Base-by-base conservation (phyloP, 1,140 invertebrate species). In the Caenorhabditis briggsae region DNA sequence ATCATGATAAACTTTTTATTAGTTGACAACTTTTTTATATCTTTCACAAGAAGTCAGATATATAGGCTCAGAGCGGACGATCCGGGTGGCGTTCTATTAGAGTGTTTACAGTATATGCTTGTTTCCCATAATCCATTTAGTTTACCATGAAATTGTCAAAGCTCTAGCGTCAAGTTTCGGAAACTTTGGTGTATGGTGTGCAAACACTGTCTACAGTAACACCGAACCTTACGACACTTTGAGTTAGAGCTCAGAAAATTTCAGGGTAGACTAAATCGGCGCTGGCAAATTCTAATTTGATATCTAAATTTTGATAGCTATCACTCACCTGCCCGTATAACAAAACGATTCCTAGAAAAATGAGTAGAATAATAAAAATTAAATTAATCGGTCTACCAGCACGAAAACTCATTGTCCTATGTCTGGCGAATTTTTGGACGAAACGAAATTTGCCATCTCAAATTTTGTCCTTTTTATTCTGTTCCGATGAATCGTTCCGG, bases 361-460 rank as follows among this genome's bases (percentile, higher is more conserved):
- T 70, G 64, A 70, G 64, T 43, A 70, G 43, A 70, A 70, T 70
- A 70, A 70, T 70, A 18, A 70, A 46, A 46, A 70, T 14, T 12
- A 70, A 18, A 70, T 70, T 70, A 46, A 70, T 70, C 41, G 64
- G 64, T 70, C 64, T 70, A 18, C 64, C 16, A n/a, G 64, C 64
- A 70, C 64, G 64, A 43, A 46, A 70, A 18, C 11, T 18, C 64
- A 70, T 70, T 20, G 25, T 61, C 25, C 6, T 61, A n/a, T n/a
- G 50, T 58, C 18, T 58, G 9, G 16, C n/a, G n/a, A 58, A 33
- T 33, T 11, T 53, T 53, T 2, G 16, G 50, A 53, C 16, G 16
- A 64, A 64, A 64, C 56, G 23, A 61, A 61, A 61, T 25, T 8
- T 25, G 59, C 59, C 20, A 25, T n/a, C 18, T n/a, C 33, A 33